Evolutionary conservation across 2,113 vertebrate species (phyloP).

Genomic region (Caretta caretta): DNA sequence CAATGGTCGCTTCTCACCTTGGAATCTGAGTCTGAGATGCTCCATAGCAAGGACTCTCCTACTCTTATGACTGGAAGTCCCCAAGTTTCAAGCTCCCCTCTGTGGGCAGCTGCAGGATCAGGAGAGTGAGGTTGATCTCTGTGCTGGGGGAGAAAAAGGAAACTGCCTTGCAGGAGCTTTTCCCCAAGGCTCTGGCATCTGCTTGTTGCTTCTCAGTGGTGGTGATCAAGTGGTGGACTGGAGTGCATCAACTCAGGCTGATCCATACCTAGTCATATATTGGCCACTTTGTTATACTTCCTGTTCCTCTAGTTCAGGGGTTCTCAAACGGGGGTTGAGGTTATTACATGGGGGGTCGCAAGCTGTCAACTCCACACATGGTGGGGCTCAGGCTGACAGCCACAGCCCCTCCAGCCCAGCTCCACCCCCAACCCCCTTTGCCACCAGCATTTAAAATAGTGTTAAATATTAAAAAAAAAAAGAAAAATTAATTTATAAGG

Average conservation of each 20-base stretch:
- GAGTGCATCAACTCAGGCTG: rapidly evolving
- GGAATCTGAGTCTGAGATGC: not conserved
- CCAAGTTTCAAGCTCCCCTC: not conserved
- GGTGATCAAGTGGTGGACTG: not conserved
- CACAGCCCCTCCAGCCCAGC: too few species aligned
- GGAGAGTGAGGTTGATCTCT: not conserved
- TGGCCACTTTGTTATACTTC: not conserved
- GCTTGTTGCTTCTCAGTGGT: not conserved
- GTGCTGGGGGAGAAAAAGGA: not conserved
- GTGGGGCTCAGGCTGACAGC: too few species aligned
- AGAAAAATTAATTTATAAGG: too few species aligned
- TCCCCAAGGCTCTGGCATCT: not conserved
- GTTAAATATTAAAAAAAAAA: too few species aligned
- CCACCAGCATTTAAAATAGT: too few species aligned
- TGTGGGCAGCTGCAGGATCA: not conserved
- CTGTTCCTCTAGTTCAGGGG: not conserved
- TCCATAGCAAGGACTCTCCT: not conserved
- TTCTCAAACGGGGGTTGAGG: too few species aligned
- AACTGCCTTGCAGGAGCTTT: not conserved
- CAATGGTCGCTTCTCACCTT: not conserved
- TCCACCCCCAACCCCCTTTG: too few species aligned
- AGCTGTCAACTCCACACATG: too few species aligned
- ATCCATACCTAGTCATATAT: not conserved
- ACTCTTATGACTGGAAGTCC: rapidly evolving
- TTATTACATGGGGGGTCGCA: too few species aligned